Conservation (phyloP, 2,888 invertebrate genomes). For the Papilio demoleus region DNA sequence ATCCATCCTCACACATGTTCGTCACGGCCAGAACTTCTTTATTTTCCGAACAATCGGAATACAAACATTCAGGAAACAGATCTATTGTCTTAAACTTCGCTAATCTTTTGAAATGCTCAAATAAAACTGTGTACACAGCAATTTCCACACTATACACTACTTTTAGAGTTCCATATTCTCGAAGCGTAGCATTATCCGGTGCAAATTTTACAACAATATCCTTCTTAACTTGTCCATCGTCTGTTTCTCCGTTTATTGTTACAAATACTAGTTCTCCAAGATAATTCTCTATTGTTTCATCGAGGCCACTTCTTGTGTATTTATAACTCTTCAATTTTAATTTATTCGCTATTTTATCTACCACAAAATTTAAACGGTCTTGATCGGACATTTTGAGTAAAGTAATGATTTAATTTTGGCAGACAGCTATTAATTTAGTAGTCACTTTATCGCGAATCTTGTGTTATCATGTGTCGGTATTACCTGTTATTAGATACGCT, state of each 20-base stretch:
- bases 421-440: no score
- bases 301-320: neutral
- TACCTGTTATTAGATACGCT: neutral
- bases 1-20: neutral
- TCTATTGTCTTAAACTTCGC: neutral
- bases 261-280: neutral
- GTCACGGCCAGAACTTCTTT: neutral
- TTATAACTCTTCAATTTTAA: neutral
- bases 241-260: neutral
- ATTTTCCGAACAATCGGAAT: neutral
- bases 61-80: neutral
- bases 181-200: neutral
- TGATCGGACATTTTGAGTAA: constrained; percentile 2
- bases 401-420: neutral
- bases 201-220: neutral
- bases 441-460: neutral
- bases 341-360: neutral
- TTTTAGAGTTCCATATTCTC: neutral
- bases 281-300: constrained; percentile 12
- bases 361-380: neutral
- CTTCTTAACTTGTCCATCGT: neutral
- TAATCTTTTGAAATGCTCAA: neutral
- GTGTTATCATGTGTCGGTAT: neutral
- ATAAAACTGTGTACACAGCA: neutral
- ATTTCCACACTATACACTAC: neutral